Base-by-base conservation (phyloP, 2,113 vertebrate genomes). In the cat (Felis catus) region DNA sequence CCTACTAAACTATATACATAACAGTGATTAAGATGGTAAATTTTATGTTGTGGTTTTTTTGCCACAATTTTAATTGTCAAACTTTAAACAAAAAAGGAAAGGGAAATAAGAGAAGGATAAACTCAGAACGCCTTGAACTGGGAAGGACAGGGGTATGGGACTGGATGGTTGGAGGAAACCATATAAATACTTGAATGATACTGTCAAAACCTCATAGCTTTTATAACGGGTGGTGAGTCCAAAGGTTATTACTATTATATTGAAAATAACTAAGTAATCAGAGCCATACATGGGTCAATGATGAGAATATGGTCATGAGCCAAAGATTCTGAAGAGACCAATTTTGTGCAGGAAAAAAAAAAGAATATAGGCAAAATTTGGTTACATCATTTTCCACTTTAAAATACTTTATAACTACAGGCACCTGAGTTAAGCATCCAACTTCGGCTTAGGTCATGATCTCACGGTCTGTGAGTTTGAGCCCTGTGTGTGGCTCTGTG, bases 121-220 rank as follows among this genome's bases (percentile, higher is more conserved):
- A 84, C 21, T 84, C 11, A 63, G 78, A 82, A 80, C 66, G 33
- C 29, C 11, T 25, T 71, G 63, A 70, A 13, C 18, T 55, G 53
- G 18, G 41, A 70, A 89, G 29, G 12, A 70, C 5, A 63, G 18
- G 7, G 7, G 10, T 63, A 21, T 48, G 45, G 36, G 9, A 84
- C 3, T 41, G 9, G 16, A 4, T 33, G 7, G 0, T n/a, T 55
- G 3, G 12, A 31, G 3, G 4, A 84, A 88, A 45, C 9, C 1
- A 48, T 5, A 23, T 36, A 41, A 79, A 87, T 14, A 73, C 48
- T 81, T 83, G 13, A 19, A 66, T 14, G 4, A 8, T 70, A 6
- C 70, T 93, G 36, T 58, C 19, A 36, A 12, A 4, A 15, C 13
- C 9, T 63, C n/a, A 48, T 16, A 23, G 18, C 11, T 68, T 73